Evolutionary conservation across 30 jellyfish, hydroid and myxozoan species (phyloP), one percentile per base, ranked within the genome.

Genomic region (Cassiopea xamachana): DNA sequence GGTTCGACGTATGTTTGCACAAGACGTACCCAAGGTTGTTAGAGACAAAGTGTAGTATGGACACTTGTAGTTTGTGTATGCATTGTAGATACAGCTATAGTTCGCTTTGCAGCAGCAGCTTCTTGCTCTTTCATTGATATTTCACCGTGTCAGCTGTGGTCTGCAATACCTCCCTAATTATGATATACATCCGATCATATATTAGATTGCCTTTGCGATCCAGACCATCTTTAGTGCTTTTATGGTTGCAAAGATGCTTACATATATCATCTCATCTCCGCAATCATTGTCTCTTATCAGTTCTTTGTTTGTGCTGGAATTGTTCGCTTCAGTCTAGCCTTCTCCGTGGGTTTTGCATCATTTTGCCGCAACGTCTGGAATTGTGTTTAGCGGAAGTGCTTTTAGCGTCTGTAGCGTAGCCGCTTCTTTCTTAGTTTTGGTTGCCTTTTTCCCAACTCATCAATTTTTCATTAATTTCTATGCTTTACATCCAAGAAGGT

Each of bases 181-280:
- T 78, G 87, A 78, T 78, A 75, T n/a, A 48, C 27, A 18, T 78
- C 87, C 75, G 87, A 78, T 78, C 84, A 10, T 27, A 48, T 60
- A 78, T 51, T 78, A 78, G 50, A 78, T 78, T 51, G 48, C 74
- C 75, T 47, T 78, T 78, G 87, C 3, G 16, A 58, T 48, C 8
- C 75, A 19, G 51, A 48, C 18, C 48, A 78, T 48, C 71, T 43
- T 60, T 51, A 2, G 64, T 51, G 64, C 9, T 51, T 51, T 51
- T 9, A 51, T 51, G 9, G 81, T 48, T 27, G 27, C 27, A 19
- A 7, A 27, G 50, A 13, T 27, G 51, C 50, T 48, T 51, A 9
- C 64, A n/a, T n/a, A 51, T 51, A 2, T 9, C 9, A 51, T 4
- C 9, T 51, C 4, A 51, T 51, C 64, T 51, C 64, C 64, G 64